Base-by-base conservation (phyloP, 2,888 invertebrate genomes). In the Julus scandinavius region DNA sequence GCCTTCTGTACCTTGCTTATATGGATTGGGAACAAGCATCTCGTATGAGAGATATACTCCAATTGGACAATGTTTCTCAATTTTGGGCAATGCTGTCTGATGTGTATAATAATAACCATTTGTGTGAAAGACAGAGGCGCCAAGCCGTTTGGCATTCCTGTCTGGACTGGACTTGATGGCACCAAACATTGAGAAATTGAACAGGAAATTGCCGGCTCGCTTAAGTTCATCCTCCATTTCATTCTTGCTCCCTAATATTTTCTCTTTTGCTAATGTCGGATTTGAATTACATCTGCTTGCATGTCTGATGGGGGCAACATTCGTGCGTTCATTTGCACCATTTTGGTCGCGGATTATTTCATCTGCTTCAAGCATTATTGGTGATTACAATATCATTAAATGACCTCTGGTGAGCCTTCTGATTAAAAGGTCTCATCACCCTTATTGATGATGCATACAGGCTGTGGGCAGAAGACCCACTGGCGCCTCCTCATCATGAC, bases 121-220 rank as follows among this genome's bases (percentile, higher is more conserved):
- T 38, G 85, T 41, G 17, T 49, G 20, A 85, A 85, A 85, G 85
- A 85, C 85, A 85, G 49, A 49, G 85, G 85, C 85, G 85, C 85
- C 85, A 15, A 80, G 29, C 1, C 50, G 7, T 17, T 49, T 85
- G 45, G 20, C 85, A 85, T 85, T 85, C 45, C 50, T 85, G 85
- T 85, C 85, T 45, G 45, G 85, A 49, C 85, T 85, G 85, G 45
- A 85, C 85, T 49, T 29, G n/a, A 85, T 85, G 85, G 85, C 85
- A 45, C 85, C 85, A 45, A 49, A 85, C 49, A 41, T 41, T 85
- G 85, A 20, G 17, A 41, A 49, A 85, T n/a, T 85, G 85, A 45
- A 85, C 49, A 85, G 85, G 85, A 85, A 85, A 85, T 85, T 45
- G 85, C 29, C 41, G 85, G n/a, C n/a, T 11, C 20, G 11, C 85